Conservation (phyloP, 2,797 vertebrate species). For the Amblyraja radiata region DNA sequence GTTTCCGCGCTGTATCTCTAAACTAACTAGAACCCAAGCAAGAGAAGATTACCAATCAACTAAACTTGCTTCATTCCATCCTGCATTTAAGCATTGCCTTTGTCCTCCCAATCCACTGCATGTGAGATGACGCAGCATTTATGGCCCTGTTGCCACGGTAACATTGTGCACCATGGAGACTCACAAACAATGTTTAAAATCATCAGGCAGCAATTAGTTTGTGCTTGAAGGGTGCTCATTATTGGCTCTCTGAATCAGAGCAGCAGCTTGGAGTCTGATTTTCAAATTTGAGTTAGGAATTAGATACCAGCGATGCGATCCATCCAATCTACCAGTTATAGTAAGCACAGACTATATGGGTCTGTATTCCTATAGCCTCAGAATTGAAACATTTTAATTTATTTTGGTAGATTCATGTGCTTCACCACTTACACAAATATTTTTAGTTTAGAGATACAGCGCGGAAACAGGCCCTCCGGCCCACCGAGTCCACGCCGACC, state of each 20-base stretch:
- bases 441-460: no score
- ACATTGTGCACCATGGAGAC: conserved; percentile 40
- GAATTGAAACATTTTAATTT: neutral
- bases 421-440: conserved; percentile 7
- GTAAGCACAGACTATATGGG: neutral
- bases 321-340: neutral
- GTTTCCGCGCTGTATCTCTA: no score
- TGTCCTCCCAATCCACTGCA: conserved; percentile 54
- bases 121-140: conserved; percentile 47
- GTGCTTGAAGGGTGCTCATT: conserved; percentile 35
- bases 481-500: no score
- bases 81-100: conserved; percentile 49
- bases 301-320: neutral
- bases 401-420: neutral
- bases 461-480: no score
- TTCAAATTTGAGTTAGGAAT: neutral
- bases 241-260: neutral
- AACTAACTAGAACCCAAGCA: neutral
- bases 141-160: conserved; percentile 54
- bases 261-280: neutral
- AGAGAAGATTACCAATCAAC: conserved; percentile 46
- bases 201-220: conserved; percentile 38
- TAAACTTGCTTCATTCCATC: conserved; percentile 45
- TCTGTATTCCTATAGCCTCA: neutral
- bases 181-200: neutral